phyloP scores from a whole-genome alignment of 1,140 invertebrate species.

The Cyclina sinensis region DNA sequence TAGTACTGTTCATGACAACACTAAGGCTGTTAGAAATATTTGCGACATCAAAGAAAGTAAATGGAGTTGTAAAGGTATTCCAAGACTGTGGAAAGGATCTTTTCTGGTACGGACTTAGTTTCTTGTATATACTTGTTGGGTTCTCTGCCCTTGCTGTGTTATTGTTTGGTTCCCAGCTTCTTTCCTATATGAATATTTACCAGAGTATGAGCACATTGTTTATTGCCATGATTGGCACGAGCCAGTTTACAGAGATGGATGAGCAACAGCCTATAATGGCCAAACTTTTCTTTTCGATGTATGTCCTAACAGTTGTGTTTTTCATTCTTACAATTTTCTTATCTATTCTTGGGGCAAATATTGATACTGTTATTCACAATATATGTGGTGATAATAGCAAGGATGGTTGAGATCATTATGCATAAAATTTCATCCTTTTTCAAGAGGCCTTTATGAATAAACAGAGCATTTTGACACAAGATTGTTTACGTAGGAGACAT shows the following conservation, averaged over 20 bases:
- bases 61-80: slow-evolving; percentile 54
- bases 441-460: too few relatives aligned
- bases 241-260: slow-evolving; percentile 91
- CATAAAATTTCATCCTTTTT: too few relatives aligned
- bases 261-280: slow-evolving; percentile 88
- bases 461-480: too few relatives aligned
- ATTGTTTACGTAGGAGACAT: too few relatives aligned
- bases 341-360: slow-evolving; percentile 89
- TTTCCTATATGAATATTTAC: slow-evolving; percentile 42
- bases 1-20: slow-evolving; percentile 65
- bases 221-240: slow-evolving; percentile 92
- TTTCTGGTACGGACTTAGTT: slow-evolving; percentile 42
- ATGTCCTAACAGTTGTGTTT: slow-evolving; percentile 92
- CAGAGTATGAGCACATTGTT: slow-evolving; percentile 88
- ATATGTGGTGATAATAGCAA: neutral
- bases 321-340: slow-evolving; percentile 93
- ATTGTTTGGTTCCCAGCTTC: slow-evolving; percentile 48
- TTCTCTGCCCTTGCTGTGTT: slow-evolving; percentile 42
- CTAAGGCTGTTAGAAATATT: slow-evolving; percentile 66
- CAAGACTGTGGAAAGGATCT: slow-evolving; percentile 43
- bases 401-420: too few relatives aligned
- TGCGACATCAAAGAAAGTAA: slow-evolving; percentile 62
- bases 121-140: slow-evolving; percentile 23
- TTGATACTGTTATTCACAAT: slow-evolving; percentile 18
- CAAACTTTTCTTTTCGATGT: slow-evolving; percentile 91